These are phyloP conservation scores for Athalia circularis DNA, from an alignment of 2,888 invertebrate species.

Conservation along the genomic window DNA sequence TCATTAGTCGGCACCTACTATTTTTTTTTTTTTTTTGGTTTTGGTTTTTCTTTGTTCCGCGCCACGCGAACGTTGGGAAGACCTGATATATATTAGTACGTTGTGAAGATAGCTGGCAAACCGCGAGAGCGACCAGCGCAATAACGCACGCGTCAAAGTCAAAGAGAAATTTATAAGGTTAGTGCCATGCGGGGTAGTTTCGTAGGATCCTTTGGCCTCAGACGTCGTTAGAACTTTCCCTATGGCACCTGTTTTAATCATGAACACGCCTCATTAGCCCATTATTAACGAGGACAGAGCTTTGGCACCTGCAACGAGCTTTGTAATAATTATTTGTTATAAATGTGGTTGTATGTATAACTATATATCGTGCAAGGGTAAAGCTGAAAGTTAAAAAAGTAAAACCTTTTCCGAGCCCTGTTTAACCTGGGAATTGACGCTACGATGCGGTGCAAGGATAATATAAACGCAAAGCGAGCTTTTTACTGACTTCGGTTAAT, in stretches of 20 bases:
- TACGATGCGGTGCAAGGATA: too few species aligned
- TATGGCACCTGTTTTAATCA: constrained; percentile 60
- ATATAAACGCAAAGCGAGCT: too few species aligned
- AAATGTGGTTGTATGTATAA: not conserved
- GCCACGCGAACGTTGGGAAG: too few species aligned
- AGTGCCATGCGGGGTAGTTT: not conserved
- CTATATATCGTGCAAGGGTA: not conserved
- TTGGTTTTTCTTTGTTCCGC: too few species aligned
- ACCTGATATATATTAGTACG: too few species aligned
- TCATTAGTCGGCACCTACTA: constrained; percentile 19
- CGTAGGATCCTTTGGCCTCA: constrained; percentile 6
- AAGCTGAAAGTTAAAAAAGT: not conserved
- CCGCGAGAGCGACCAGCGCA: too few species aligned
- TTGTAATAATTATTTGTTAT: constrained; percentile 33
- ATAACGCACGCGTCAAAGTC: too few species aligned
- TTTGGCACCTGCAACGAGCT: constrained; percentile 30
- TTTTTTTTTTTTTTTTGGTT: too few species aligned
- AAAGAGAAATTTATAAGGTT: too few species aligned
- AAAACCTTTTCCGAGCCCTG: not conserved
- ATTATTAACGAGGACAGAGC: constrained; percentile 59
- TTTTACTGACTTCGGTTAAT: too few species aligned
- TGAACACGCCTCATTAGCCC: constrained; percentile 59
- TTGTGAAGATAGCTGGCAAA: too few species aligned
- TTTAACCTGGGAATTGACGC: not conserved
- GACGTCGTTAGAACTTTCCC: constrained; percentile 20